Conservation (phyloP, 2,113 vertebrate species). For the Cathartes aura region DNA sequence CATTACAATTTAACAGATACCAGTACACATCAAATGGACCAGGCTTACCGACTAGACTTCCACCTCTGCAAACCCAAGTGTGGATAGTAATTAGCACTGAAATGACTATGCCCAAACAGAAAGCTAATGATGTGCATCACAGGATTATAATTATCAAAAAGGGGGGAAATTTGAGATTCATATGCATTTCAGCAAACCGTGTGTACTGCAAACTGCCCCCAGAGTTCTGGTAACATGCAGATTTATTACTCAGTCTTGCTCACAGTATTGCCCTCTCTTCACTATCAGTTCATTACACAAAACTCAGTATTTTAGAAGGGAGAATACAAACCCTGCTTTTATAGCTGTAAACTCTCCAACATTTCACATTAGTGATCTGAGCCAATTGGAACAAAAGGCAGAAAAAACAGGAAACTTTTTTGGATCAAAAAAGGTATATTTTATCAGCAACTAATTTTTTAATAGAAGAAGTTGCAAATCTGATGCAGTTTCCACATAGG, state of each 20-base stretch:
- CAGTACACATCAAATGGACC: background rate
- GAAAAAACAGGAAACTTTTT: background rate
- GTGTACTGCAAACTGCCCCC: background rate
- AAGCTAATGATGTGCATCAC: background rate
- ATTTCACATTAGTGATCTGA: background rate
- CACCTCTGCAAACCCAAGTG: background rate
- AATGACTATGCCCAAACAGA: background rate
- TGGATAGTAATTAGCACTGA: background rate
- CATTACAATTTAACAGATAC: background rate
- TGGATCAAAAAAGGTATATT: background rate
- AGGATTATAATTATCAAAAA: background rate
- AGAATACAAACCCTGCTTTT: background rate
- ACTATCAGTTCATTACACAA: background rate
- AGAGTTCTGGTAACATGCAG: accelerated
- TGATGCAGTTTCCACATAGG: accelerated
- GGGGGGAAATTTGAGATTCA: accelerated
- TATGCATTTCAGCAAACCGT: accelerated
- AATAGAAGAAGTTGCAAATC: background rate
- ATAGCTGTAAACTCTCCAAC: background rate
- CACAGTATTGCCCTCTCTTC: background rate
- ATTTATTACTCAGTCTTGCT: background rate
- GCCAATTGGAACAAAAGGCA: background rate
- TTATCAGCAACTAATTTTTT: background rate
- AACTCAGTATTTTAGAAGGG: background rate
- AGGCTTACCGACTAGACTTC: background rate